phyloP scores from a whole-genome alignment of 2,113 vertebrate species.

The Leptosomus discolor region DNA sequence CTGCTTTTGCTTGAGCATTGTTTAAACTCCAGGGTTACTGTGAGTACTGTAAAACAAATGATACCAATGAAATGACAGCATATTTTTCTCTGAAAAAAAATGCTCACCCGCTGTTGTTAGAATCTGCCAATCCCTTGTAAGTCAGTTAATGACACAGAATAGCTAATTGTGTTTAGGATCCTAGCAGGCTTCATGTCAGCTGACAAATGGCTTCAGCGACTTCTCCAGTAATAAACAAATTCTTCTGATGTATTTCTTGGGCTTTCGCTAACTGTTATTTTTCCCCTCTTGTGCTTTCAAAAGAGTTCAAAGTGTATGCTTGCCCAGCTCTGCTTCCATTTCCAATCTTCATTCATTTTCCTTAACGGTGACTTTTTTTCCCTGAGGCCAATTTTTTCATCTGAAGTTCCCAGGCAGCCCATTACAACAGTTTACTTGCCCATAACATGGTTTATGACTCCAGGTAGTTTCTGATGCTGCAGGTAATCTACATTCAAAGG shows the following conservation, averaged over 20 bases:
- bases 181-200: not conserved
- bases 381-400: not conserved
- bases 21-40: not conserved
- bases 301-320: not conserved
- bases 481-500: not conserved
- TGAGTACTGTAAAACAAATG: not conserved
- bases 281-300: not conserved
- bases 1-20: slow-evolving; percentile 5
- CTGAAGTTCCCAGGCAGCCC: not conserved
- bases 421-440: not conserved
- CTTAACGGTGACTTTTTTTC: not conserved
- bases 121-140: not conserved
- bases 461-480: not conserved
- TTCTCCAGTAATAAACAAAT: not conserved
- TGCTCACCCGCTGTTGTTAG: not conserved
- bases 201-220: not conserved
- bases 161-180: not conserved
- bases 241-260: not conserved
- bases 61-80: not conserved
- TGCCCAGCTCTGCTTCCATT: not conserved
- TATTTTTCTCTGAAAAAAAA: not conserved
- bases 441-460: not conserved
- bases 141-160: not conserved
- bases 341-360: not conserved
- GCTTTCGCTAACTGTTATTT: not conserved